phyloP scores from a whole-genome alignment of 2,113 vertebrate genomes.

The Typhlomys cinereus region DNA sequence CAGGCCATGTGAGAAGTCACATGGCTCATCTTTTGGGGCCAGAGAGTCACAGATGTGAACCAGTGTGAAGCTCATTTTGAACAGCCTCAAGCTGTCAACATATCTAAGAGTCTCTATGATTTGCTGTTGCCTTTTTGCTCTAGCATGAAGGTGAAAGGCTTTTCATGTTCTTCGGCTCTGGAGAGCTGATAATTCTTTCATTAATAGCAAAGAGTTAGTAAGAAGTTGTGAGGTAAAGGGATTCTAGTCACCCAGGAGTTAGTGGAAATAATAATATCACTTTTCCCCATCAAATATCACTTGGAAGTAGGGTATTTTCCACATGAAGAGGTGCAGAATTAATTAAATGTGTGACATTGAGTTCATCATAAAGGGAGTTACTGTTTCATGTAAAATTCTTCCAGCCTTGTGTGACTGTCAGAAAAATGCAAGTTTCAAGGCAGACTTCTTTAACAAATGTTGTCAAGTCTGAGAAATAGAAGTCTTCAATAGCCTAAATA shows the following conservation, averaged over 20 bases:
- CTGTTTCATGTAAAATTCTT: background rate
- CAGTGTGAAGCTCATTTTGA: no score
- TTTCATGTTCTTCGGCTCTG: no score
- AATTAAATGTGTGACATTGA: background rate
- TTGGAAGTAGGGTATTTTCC: background rate
- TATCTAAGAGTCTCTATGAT: background rate
- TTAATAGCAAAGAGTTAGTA: background rate
- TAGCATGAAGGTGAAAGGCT: background rate
- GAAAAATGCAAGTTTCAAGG: background rate
- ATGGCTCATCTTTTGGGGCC: background rate
- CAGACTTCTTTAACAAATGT: background rate
- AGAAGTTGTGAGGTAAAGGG: background rate
- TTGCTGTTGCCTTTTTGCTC: background rate
- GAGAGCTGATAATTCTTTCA: background rate
- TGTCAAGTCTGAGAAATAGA: background rate
- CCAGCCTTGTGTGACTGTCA: background rate
- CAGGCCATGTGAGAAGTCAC: background rate
- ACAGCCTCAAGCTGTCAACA: background rate
- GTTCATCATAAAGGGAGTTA: background rate
- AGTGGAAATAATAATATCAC: slow-evolving; percentile 2
- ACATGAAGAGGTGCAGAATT: background rate
- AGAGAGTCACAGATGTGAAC: background rate
- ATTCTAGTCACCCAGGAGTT: background rate
- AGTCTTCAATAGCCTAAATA: background rate
- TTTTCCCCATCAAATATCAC: background rate